A percentile compares a stretch with the other conserved stretches of the same genome.
phyloP scores from a whole-genome alignment of 2,797 vertebrate genomes.

The Spinus olivaceus region DNA sequence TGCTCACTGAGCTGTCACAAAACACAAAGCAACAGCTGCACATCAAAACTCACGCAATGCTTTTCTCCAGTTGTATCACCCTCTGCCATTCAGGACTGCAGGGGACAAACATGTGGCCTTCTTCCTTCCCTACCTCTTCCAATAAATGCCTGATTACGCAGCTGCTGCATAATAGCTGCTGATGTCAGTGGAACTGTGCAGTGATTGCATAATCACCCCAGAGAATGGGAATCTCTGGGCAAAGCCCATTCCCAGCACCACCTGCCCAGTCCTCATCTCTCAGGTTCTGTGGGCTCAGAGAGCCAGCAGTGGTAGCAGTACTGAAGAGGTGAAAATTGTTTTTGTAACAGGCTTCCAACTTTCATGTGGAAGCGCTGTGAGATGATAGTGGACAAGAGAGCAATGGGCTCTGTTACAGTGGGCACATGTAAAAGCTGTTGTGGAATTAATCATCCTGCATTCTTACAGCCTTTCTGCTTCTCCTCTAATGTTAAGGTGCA shows the following conservation, averaged over 20 bases:
- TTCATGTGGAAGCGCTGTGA: background rate
- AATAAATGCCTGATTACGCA: background rate
- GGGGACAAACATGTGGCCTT: background rate
- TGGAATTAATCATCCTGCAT: background rate
- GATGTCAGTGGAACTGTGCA: background rate
- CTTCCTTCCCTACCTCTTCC: background rate
- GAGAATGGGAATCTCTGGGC: constrained; percentile 13
- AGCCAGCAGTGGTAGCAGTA: background rate
- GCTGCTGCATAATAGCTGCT: constrained; percentile 31
- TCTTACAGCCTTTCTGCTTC: background rate
- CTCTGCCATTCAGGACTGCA: background rate
- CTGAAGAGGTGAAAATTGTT: background rate
- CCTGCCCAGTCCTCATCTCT: background rate
- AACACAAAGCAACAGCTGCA: background rate
- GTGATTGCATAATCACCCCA: background rate
- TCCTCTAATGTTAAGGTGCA: background rate
- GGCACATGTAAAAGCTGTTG: background rate
- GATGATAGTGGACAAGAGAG: background rate
- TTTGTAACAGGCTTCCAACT: background rate
- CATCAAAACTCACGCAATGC: background rate
- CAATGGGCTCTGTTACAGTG: background rate
- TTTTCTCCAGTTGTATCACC: background rate
- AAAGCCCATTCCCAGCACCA: background rate
- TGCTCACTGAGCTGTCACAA: background rate
- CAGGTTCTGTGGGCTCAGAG: background rate